Conservation (phyloP, 2,888 invertebrate genomes). For the Orthosia gracilis region DNA sequence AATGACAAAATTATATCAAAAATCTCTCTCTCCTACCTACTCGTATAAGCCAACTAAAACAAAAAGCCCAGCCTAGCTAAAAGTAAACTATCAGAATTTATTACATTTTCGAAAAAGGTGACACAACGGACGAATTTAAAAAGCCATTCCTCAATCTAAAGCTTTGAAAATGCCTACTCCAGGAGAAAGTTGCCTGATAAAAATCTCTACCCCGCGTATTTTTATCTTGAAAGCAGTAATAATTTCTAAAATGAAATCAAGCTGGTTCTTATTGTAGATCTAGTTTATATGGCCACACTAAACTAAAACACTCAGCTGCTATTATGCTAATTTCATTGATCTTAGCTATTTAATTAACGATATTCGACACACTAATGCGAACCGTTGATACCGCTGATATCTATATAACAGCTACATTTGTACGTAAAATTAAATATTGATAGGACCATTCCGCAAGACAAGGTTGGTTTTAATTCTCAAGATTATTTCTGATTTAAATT, state of each 20-base stretch:
- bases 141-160: constrained; percentile 22
- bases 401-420: neutral
- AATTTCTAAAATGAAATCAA: constrained; percentile 59
- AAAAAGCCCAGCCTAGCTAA: neutral
- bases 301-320: constrained; percentile 8
- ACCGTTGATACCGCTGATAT: constrained; percentile 16
- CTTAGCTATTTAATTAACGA: constrained; percentile 43
- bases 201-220: constrained; percentile 20
- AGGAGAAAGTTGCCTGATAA: constrained; percentile 43
- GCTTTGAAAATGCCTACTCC: constrained; percentile 3
- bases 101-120: constrained; percentile 10
- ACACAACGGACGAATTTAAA: constrained; percentile 11
- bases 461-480: neutral
- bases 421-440: neutral
- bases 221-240: constrained; percentile 53
- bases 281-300: constrained; percentile 13
- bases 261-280: constrained; percentile 20
- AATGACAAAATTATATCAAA: neutral
- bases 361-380: constrained; percentile 26
- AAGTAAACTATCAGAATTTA: neutral
- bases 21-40: constrained; percentile 11
- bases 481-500: neutral
- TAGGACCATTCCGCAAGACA: neutral
- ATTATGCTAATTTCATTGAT: constrained; percentile 61
- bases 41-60: no score